Conservation (phyloP, 1,140 invertebrate genomes). For the Drosophila serrata region DNA sequence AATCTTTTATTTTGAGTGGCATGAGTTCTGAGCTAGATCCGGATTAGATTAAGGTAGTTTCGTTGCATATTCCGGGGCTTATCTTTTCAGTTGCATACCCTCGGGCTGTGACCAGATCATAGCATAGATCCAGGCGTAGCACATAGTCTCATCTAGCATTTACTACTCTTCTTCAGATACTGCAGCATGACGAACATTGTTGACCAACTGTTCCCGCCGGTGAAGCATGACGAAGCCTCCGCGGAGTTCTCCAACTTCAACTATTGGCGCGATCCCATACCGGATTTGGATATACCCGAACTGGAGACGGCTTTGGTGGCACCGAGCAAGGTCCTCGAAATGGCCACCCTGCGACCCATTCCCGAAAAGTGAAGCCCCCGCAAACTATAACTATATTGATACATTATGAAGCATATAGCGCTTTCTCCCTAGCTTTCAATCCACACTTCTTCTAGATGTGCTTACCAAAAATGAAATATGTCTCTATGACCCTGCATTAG, state of each 20-base stretch:
- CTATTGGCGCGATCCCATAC: constrained; percentile 96
- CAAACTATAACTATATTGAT: constrained; percentile 14
- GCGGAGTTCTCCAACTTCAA: constrained; percentile 95
- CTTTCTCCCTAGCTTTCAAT: constrained; percentile 24
- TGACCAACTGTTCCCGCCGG: constrained; percentile 96
- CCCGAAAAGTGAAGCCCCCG: constrained; percentile 68
- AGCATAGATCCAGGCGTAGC: constrained; percentile 5
- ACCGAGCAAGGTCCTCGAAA: constrained; percentile 43
- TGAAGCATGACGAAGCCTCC: constrained; percentile 88
- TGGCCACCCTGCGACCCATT: constrained; percentile 75
- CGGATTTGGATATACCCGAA: constrained; percentile 78
- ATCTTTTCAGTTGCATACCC: constrained; percentile 16
- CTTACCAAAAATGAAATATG: constrained; percentile 44
- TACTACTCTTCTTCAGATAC: constrained; percentile 89
- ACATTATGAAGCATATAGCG: constrained; percentile 30
- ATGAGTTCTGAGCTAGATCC: constrained; percentile 24
- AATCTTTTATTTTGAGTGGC: constrained; percentile 47
- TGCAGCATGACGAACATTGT: constrained; percentile 96
- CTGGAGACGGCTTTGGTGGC: constrained; percentile 57
- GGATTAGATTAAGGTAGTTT: constrained; percentile 1
- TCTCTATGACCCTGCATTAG: constrained; percentile 16
- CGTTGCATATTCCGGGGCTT: constrained; percentile 47
- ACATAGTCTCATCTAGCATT: background rate
- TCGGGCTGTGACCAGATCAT: constrained; percentile 14
- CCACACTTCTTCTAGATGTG: constrained; percentile 42